A percentile compares a stretch with the other conserved stretches of the same genome.
Conservation (phyloP, 37 sponge, comb jelly and placozoan species). For the Axinella damicornis region DNA sequence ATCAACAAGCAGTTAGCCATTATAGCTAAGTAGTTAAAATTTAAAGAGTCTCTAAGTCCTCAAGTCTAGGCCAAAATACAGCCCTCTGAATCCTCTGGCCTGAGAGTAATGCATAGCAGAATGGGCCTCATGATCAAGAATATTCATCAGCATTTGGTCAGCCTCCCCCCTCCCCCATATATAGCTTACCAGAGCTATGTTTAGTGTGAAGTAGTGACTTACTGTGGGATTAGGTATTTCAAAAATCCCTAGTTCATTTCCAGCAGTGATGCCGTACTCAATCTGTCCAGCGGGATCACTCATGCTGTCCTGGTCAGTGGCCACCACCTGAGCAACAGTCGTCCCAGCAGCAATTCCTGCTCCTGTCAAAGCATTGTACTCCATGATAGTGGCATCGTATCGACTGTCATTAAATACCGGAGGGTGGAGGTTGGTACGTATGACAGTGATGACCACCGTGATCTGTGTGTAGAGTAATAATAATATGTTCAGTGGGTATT, state of each 20-base stretch:
- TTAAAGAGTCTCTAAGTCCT: no score
- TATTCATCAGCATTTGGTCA: no score
- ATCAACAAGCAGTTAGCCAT: no score
- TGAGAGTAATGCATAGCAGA: no score
- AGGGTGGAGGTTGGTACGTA: conserved; percentile 20
- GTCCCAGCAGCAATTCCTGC: background rate
- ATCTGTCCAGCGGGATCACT: background rate
- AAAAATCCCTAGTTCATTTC: conserved; percentile 24
- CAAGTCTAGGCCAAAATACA: no score
- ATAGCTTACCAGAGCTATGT: no score
- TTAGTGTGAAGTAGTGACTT: conserved; percentile 1
- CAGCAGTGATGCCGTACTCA: conserved; percentile 33
- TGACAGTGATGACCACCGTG: conserved; percentile 12
- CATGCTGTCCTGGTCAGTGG: conserved; percentile 25
- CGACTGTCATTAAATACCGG: conserved; percentile 14
- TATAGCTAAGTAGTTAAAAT: no score
- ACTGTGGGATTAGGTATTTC: conserved; percentile 31
- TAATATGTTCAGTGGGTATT: no score
- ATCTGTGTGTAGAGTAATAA: conserved; percentile 6
- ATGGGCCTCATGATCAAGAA: no score
- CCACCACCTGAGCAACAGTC: conserved; percentile 15
- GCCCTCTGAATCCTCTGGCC: no score
- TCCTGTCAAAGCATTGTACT: conserved; percentile 10
- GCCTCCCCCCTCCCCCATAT: no score
- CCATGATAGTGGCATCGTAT: conserved; percentile 19